phyloP scores from a whole-genome alignment of 2,113 vertebrate genomes.

The Murina feae region DNA sequence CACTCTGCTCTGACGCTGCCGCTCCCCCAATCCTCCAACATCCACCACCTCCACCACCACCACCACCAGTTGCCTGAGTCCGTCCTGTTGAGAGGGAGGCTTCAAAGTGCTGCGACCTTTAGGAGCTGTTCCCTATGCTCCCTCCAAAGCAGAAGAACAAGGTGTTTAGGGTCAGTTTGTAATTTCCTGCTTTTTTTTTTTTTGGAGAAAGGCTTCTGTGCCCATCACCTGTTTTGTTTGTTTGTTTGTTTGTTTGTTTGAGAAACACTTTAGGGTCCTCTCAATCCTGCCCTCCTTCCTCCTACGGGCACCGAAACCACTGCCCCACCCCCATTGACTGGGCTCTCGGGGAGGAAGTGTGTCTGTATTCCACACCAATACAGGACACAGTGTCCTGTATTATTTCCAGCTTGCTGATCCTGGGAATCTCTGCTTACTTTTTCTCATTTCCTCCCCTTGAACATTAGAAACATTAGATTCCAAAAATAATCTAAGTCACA shows the following conservation, averaged over 20 bases:
- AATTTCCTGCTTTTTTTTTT: constrained; percentile 62
- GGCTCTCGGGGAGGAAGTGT: constrained; percentile 67
- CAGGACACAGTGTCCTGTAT: constrained; percentile 78
- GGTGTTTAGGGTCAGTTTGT: constrained; percentile 7
- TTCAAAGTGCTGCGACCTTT: background rate
- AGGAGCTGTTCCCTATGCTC: background rate
- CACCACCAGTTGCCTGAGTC: background rate
- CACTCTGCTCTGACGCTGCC: background rate
- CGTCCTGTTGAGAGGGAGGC: background rate
- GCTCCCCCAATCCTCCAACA: background rate
- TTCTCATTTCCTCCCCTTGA: constrained; percentile 76
- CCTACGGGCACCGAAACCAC: background rate
- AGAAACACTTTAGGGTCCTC: background rate
- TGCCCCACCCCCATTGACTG: background rate
- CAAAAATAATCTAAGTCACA: constrained; percentile 79
- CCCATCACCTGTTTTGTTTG: too few relatives aligned
- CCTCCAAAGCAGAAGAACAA: constrained; percentile 18
- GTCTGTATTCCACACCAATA: constrained; percentile 10
- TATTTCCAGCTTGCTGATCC: constrained; percentile 75
- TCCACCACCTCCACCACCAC: background rate
- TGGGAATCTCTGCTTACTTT: constrained; percentile 75
- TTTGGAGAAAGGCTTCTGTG: too few relatives aligned
- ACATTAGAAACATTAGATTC: constrained; percentile 73
- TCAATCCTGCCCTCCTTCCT: background rate
- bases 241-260: background rate